Base-by-base conservation (phyloP, 2,888 invertebrate species). In the Odontocolon sp. region DNA sequence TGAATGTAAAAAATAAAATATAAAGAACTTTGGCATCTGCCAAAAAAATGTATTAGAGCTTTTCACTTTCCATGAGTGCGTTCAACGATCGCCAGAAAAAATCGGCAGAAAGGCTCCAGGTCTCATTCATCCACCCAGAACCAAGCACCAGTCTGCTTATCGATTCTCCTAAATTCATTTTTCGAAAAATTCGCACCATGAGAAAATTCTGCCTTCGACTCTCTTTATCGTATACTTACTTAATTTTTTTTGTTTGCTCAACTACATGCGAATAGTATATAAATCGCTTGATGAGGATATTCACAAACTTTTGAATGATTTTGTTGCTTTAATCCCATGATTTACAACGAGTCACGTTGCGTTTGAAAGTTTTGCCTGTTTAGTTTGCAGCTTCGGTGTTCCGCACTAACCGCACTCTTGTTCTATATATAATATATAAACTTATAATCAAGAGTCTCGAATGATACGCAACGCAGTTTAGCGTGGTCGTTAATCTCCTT, bases 401-500 rank as follows among this genome's bases (percentile, higher is more conserved):
- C 11, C 57, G 56, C 33, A 61, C 26, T 18, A 52, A 16, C 54
- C 18, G 31, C 16, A n/a, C 3, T 54, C 14, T 59, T 36, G 28
- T 45, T 63, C 47, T 14, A 9, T 28, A 61, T 23, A 26, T 33
- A 71, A 42, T 75, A 42, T 57, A 71, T 77, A 66, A 70, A 63
- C 69, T 64, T 61, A 67, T 75, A 69, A 63, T 56, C 45, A 72
- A 71, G 75, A 69, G 77, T 64, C 74, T 63, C 63, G 59, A 67
- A 72, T 77, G 61, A 77, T 57, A 57, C 67, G 67, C 61, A 75
- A 59, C 38, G 71, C 63, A 77, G 75, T 64, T 75, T 67, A 64
- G 69, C 45, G 42, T 40, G 69, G 61, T 74, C 76, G 79, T 77
- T 79, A 79, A 79, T 79, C 80, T 79, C 68, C n/a, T 64, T 23